phyloP scores from a whole-genome alignment of 2,113 vertebrate species.

The Plecturocebus donacophilus region DNA sequence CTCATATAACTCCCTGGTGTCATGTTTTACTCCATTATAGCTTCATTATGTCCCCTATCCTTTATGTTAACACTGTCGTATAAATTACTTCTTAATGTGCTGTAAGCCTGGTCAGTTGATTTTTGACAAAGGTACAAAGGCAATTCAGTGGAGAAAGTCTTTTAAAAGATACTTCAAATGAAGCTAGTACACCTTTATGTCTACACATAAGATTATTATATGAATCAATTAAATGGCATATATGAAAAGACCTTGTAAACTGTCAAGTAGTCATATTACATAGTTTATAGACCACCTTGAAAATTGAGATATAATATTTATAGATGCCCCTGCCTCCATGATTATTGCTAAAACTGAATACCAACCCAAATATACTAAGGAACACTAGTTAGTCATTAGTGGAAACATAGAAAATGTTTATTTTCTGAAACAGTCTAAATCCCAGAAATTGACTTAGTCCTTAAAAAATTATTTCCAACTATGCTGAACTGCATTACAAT shows the following conservation, averaged over 20 bases:
- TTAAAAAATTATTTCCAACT: slow-evolving; percentile 24
- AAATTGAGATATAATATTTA: not conserved
- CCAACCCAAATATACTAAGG: not conserved
- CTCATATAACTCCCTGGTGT: not conserved
- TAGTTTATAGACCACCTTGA: not conserved
- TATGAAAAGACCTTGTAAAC: not conserved
- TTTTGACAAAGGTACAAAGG: slow-evolving; percentile 4
- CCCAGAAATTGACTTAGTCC: not conserved
- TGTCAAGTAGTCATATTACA: not conserved
- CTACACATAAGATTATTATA: not conserved
- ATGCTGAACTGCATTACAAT: not conserved
- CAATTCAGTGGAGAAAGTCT: not conserved
- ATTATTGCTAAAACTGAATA: not conserved
- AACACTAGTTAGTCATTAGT: not conserved
- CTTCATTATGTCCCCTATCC: not conserved
- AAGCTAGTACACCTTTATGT: not conserved
- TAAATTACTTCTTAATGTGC: not conserved
- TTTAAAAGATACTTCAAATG: not conserved
- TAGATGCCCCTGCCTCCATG: not conserved
- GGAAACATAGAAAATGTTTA: not conserved
- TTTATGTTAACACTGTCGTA: not conserved
- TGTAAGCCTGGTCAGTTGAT: not conserved
- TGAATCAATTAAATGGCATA: not conserved
- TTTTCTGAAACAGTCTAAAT: not conserved
- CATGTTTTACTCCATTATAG: not conserved